Evolutionary conservation across 2,113 vertebrate species (phyloP), one percentile per base, ranked within the genome.

Genomic region (Rissa tridactyla): DNA sequence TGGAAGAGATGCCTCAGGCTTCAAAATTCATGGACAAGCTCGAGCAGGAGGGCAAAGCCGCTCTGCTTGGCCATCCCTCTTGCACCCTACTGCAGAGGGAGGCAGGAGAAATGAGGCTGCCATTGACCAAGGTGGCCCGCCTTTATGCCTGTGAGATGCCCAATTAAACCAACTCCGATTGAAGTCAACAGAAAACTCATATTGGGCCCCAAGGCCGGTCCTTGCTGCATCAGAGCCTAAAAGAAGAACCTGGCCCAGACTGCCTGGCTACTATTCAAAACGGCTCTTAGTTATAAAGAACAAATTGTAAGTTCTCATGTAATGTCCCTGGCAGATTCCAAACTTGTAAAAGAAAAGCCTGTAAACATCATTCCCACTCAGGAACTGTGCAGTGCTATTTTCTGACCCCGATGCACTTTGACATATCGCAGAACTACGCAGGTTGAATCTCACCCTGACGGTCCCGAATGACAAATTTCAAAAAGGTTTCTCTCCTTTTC

Each of bases 291-390:
- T 94, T 95, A 93, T 86, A 95, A 94, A 97, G 95, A 93, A 96
- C 90, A 96, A 96, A 96, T 93, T 95, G 87, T 96, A 93, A 97
- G 95, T 94, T 96, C 93, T 88, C 92, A 30, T 94, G 85, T 97
- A 97, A 96, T 83, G 90, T 95, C 90, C 93, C 90, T 95, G 93
- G 95, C 94, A 96, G 71, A 86, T 83, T 83, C 61, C 26, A 49
- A 80, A 82, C 88, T 94, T 94, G 79, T 94, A 94, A 94, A 97
- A 96, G 87, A 94, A 91, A 93, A 96, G 66, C 87, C 90, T 90
- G 90, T 96, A 96, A 95, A 96, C 82, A 97, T 81, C 62, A 73
- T 94, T 87, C 88, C 78, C 88, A 62, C 93, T 94, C 93, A 93
- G 93, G 88, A 96, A 71, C 88, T 44, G 60, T 40, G 65, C 65